These are phyloP conservation scores for Ophthalmotilapia sp. DNA, from an alignment of 2,113 vertebrate species.

Conservation along the genomic window DNA sequence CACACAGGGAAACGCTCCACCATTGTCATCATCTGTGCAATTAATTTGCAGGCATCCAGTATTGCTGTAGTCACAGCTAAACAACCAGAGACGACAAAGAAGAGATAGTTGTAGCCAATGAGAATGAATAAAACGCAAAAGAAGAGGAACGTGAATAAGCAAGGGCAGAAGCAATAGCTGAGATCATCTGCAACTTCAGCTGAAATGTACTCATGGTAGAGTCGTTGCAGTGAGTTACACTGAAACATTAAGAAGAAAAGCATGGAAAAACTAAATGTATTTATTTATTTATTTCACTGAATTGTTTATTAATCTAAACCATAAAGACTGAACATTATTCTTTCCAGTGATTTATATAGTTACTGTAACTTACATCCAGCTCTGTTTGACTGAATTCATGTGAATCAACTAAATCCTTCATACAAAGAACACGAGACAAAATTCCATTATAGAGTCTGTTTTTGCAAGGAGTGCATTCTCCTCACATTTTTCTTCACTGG, in stretches of 20 bases:
- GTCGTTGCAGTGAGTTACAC: background rate
- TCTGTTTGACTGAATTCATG: background rate
- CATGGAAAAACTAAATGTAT: background rate
- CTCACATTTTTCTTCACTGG: background rate
- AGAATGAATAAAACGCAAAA: background rate
- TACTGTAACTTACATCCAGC: background rate
- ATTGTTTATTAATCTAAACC: background rate
- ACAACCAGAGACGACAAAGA: background rate
- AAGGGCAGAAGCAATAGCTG: background rate
- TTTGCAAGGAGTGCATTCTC: background rate
- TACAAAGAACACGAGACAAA: background rate
- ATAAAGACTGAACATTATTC: background rate
- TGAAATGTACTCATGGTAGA: background rate
- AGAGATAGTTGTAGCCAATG: background rate
- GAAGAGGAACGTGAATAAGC: background rate
- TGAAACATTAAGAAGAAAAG: background rate
- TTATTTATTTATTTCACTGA: background rate
- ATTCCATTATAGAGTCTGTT: background rate
- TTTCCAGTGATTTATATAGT: background rate
- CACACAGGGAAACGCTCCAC: background rate
- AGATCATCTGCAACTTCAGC: background rate
- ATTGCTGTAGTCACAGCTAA: background rate
- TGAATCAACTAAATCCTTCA: background rate
- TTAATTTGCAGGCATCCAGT: background rate
- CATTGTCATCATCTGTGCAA: background rate